Base-by-base conservation (phyloP, 92 coral and sea anemone genomes). In the Blastomussa wellsi region DNA sequence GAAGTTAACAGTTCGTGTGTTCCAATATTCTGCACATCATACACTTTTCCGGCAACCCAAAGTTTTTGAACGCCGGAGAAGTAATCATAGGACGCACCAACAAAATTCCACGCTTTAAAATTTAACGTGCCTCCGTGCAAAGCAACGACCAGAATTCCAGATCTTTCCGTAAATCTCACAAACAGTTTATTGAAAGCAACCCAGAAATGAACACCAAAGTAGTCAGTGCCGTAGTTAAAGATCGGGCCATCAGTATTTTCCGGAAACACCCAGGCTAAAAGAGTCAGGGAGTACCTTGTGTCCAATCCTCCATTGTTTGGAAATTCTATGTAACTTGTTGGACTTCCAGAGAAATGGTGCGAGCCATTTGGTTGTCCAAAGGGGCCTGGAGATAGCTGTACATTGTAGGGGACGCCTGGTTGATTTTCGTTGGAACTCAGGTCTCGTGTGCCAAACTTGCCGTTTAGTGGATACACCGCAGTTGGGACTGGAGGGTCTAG, bases 341-440 rank as follows among this genome's bases (percentile, higher is more conserved):
- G 16, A 64, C 60, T 84, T 16, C 89, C 89, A 11, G 68, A 78
- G 69, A 85, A 65, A 70, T 82, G 70, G 67, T 80, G 42, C 28
- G 89, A 74, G 79, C 90, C 92, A 52, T 77, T 76, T 89, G 81
- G 80, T 12, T 66, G 55, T 51, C 92, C 88, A 60, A 33, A 41
- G 55, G 84, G 84, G 20, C 84, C 84, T 35, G 82, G 79, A 17
- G 87, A 83, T 26, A 88, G 84, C 67, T 52, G 77, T 14, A 88
- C 32, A 26, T 76, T 42, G 4, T 53, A 78, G 38, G 72, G 51
- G 16, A 52, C 62, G 4, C 87, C 90, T 15, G 69, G 64, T 5
- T 84, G 74, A 38, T 78, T 78, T 78, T 59, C 52, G 64, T 77
- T 68, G 62, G 80, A 44, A 26, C 83, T 77, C 51, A 77, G 47